A percentile compares a stretch with the other conserved stretches of the same genome.
Conservation (phyloP, 64 coral and sea anemone species). For the Porites lutea region DNA sequence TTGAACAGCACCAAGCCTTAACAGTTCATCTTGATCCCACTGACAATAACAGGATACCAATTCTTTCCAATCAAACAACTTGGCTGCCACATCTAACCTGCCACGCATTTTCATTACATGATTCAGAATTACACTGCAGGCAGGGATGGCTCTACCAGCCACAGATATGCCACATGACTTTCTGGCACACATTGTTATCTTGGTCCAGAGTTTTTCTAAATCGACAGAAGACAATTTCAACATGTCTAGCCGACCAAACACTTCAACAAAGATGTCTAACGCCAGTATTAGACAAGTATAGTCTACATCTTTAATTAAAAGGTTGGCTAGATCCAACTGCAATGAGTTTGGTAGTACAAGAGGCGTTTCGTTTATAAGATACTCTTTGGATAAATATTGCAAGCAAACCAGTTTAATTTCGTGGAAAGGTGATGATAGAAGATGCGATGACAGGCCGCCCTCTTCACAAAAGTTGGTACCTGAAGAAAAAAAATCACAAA, state of each 20-base stretch:
- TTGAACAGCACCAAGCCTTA: slow-evolving; percentile 39
- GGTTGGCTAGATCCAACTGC: slow-evolving; percentile 14
- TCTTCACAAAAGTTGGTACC: slow-evolving; percentile 11
- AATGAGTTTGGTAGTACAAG: background rate
- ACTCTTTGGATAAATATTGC: slow-evolving; percentile 15
- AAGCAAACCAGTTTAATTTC: slow-evolving; percentile 60
- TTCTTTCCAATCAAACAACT: slow-evolving; percentile 34
- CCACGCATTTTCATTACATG: slow-evolving; percentile 15
- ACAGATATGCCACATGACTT: slow-evolving; percentile 44
- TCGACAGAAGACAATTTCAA: background rate
- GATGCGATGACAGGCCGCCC: background rate
- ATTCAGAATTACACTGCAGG: slow-evolving; percentile 38
- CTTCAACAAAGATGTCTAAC: slow-evolving; percentile 46
- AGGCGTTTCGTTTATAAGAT: background rate
- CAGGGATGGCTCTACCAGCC: slow-evolving; percentile 33
- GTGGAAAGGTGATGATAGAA: slow-evolving; percentile 35
- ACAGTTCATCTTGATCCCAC: slow-evolving; percentile 62
- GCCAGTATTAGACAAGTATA: slow-evolving; percentile 61
- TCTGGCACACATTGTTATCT: slow-evolving; percentile 14
- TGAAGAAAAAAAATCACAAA: background rate
- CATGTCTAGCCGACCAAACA: background rate
- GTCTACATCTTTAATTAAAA: slow-evolving; percentile 51
- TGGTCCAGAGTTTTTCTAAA: slow-evolving; percentile 32
- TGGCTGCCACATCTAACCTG: background rate
- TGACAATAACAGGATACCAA: slow-evolving; percentile 3